phyloP scores from a whole-genome alignment of 92 coral and sea anemone species.

The Actinostola sp. region DNA sequence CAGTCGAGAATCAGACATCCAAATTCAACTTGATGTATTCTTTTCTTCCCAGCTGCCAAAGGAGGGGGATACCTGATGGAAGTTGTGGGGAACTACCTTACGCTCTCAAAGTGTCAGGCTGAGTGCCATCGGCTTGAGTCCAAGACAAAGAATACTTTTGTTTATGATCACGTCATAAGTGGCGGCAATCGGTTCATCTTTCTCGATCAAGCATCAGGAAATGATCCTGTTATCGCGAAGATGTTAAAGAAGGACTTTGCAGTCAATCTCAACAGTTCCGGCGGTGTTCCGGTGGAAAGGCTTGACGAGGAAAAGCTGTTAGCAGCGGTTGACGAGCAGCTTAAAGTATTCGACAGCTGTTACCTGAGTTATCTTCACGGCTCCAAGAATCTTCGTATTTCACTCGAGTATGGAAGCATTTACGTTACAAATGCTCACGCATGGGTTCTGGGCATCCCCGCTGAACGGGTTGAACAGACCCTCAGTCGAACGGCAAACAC shows the following conservation, averaged over 20 bases:
- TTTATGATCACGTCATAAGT: slow-evolving; percentile 69
- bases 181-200: slow-evolving; percentile 67
- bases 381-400: slow-evolving; percentile 30
- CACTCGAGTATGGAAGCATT: slow-evolving; percentile 74
- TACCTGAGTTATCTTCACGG: slow-evolving; percentile 68
- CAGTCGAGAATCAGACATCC: too few species aligned
- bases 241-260: slow-evolving; percentile 58
- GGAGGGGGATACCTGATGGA: slow-evolving; percentile 70
- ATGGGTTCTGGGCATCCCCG: slow-evolving; percentile 30
- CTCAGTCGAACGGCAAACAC: slow-evolving; percentile 43
- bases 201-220: slow-evolving; percentile 42
- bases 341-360: slow-evolving; percentile 34
- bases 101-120: slow-evolving; percentile 65
- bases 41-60: slow-evolving; percentile 26
- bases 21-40: neutral
- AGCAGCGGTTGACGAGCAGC: slow-evolving; percentile 40
- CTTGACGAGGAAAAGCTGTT: slow-evolving; percentile 50
- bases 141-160: slow-evolving; percentile 31
- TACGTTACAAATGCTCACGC: slow-evolving; percentile 50
- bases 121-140: slow-evolving; percentile 67
- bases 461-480: slow-evolving; percentile 27
- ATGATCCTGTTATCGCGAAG: slow-evolving; percentile 47
- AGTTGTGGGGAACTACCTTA: slow-evolving; percentile 63
- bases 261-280: slow-evolving; percentile 28
- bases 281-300: neutral